Evolutionary conservation across 30 jellyfish, hydroid and myxozoan species (phyloP), one percentile per base, ranked within the genome.

Genomic region (Aurelia sp.): DNA sequence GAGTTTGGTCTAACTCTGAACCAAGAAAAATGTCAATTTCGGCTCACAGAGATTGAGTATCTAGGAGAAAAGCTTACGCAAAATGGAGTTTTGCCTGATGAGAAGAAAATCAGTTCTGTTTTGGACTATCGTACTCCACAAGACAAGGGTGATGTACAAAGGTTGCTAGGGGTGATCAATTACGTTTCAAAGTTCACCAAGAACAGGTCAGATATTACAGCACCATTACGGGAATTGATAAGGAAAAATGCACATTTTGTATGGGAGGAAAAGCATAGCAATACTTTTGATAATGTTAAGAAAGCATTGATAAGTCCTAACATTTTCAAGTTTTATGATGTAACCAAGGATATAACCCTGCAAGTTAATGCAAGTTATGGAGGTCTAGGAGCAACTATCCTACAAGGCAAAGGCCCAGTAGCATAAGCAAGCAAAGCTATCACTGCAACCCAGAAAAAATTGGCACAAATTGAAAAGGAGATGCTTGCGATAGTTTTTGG

Each of bases 341-440:
- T 44, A 22, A 6, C 41, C 41, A 73, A 44, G 50, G 71, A 48
- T 1, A 30, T 73, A 44, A 73, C 74, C 35, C 71, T 76, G 61
- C 62, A 55, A n/a, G 79, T 58, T 35, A 62, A 76, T 58, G 87
- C 87, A 53, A 76, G 87, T 44, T 59, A 37, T 4, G 63, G 63
- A 22, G 87, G 87, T 13, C 87, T 58, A n/a, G 87, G 87, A n/a
- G 87, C 79, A 37, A 59, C 70, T 52, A 15, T 76, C 62, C 57
- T 76, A 35, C 87, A 76, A 31, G 78, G 6, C 71, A 33, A 23
- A 31, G 70, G 77, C 37, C 87, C 87, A 52, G 62, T 76, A 18
- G 82, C 87, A 21, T 69, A 53, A 3, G 87, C 81, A 0, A 37
- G 64, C 4, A 68, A 1, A 20, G 64, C 79, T 0, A 53, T 3